Evolutionary conservation across 2,113 vertebrate genomes (phyloP), one percentile per base, ranked within the genome.

Genomic region (Steatornis caripensis): DNA sequence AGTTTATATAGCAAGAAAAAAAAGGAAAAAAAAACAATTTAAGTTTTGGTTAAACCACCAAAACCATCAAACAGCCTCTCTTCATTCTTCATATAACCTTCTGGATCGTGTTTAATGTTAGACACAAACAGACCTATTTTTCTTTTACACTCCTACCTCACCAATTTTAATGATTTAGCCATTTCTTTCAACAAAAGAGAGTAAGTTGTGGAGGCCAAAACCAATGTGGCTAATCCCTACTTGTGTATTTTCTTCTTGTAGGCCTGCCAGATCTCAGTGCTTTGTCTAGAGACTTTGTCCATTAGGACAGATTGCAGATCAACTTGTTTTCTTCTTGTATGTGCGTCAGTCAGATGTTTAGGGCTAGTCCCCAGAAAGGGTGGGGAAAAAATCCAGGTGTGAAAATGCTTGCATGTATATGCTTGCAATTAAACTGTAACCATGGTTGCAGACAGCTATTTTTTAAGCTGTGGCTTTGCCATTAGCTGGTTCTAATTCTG

Each of bases 301-400:
- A 1, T 82, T 84, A 92, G 89, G 48, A 41, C 45, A 90, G 65
- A 61, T 78, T 92, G 92, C 69, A 95, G 76, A 92, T 32, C 18
- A 72, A 11, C 84, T 89, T 95, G 86, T 95, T 97, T 93, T 84
- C 84, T 61, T 72, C 92, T 92, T 32, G 17, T 16, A 37, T 91
- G n/a, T 92, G 89, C 62, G 91, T 97, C 92, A 97, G 53, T 22
- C 41, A 91, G 89, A 20, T 82, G 72, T 65, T 95, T 61, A 91
- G 91, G 94, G 90, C 74, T 89, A 46, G 80, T 87, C 84, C 91
- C 74, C 88, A 94, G 81, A 87, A 94, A n/a, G 57, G 89, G 95
- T 95, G 97, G 95, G 68, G 96, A 84, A 85, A 89, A 23, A 93
- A 94, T 54, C 96, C 97, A 97, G 96, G 97, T 97, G 97, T 96